phyloP scores from a whole-genome alignment of 2,113 vertebrate species.

The Pterocles burchelli region DNA sequence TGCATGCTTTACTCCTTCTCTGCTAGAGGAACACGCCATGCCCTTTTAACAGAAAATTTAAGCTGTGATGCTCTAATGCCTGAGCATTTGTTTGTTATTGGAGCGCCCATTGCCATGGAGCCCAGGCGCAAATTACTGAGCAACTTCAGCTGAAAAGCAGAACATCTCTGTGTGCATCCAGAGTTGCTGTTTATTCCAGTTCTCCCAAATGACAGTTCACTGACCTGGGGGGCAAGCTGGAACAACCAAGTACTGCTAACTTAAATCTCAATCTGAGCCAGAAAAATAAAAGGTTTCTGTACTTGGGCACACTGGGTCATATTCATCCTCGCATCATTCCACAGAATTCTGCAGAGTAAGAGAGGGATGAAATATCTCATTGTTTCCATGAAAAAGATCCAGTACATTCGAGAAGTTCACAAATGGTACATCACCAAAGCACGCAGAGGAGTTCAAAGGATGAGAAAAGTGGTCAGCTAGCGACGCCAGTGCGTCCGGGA shows the following conservation, averaged over 20 bases:
- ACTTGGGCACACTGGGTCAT: conserved; percentile 13
- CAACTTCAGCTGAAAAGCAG: not conserved
- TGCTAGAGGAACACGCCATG: not conserved
- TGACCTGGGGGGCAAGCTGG: not conserved
- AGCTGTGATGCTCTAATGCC: not conserved
- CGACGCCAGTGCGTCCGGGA: accelerated
- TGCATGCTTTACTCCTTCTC: not conserved
- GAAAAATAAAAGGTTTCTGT: conserved; percentile 36
- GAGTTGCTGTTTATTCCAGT: not conserved
- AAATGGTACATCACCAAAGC: not conserved
- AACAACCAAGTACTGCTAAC: conserved; percentile 27
- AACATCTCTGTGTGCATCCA: not conserved
- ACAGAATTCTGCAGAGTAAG: not conserved
- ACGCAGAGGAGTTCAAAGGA: not conserved
- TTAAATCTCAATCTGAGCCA: conserved; percentile 33
- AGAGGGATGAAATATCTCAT: conserved; percentile 5
- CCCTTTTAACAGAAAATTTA: not conserved
- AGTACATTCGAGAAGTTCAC: not conserved
- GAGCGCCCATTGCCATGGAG: not conserved
- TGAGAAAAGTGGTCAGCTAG: not conserved
- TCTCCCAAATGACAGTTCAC: not conserved
- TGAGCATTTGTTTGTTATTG: not conserved
- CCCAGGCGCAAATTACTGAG: conserved; percentile 10
- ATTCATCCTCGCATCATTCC: not conserved
- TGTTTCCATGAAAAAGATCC: conserved; percentile 20